These are phyloP conservation scores for Hypselothyrea guttata DNA, from an alignment of 2,888 invertebrate species.

Conservation along the genomic window DNA sequence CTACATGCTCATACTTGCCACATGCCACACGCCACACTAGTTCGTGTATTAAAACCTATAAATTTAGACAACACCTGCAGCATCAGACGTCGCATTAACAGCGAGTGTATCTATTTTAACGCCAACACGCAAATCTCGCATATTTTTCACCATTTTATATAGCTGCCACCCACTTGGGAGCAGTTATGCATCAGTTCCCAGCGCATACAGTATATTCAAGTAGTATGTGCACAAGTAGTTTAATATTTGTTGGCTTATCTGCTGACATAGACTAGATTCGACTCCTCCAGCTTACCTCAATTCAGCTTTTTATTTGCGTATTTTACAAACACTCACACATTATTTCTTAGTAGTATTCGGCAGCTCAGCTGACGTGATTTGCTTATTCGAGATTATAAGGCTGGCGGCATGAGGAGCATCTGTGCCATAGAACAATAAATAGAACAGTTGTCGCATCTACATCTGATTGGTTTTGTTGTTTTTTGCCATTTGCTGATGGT, in stretches of 20 bases:
- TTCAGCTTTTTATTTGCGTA: conserved; percentile 36
- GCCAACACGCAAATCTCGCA: conserved; percentile 40
- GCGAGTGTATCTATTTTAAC: conserved; percentile 11
- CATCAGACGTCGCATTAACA: conserved; percentile 46
- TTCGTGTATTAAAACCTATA: conserved; percentile 58
- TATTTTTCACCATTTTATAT: conserved; percentile 45
- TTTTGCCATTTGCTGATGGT: conserved; percentile 23
- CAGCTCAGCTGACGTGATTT: conserved; percentile 65
- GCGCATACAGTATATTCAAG: too few relatives aligned
- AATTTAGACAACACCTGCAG: conserved; percentile 56
- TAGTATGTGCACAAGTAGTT: conserved; percentile 38
- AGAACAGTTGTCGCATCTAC: conserved; percentile 42
- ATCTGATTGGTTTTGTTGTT: conserved; percentile 50
- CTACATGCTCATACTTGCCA: conserved; percentile 29
- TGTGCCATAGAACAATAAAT: too few relatives aligned
- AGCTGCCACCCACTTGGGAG: conserved; percentile 45
- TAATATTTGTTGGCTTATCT: conserved; percentile 52
- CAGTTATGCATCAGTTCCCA: conserved; percentile 62
- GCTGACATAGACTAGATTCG: conserved; percentile 22
- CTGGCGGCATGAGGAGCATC: background rate
- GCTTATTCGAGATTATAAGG: conserved; percentile 34
- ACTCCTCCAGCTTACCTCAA: background rate
- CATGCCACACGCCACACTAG: conserved; percentile 42
- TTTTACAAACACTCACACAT: conserved; percentile 48
- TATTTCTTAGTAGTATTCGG: conserved; percentile 43